phyloP scores from a whole-genome alignment of 1,140 invertebrate genomes.

The Pygmarrhopalites habei region DNA sequence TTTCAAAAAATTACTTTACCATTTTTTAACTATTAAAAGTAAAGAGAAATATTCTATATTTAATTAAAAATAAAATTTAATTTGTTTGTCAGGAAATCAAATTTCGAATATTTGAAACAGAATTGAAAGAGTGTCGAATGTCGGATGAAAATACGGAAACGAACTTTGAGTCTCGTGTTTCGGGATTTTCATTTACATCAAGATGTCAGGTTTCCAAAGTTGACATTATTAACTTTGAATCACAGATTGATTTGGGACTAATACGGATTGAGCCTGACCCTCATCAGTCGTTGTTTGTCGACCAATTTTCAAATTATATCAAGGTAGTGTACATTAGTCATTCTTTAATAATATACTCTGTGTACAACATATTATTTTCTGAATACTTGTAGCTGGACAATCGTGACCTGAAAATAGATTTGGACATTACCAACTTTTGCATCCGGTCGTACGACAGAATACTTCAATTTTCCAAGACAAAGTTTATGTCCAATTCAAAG shows the following conservation, averaged over 20 bases:
- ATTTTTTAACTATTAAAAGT: too few species aligned
- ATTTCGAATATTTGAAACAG: slow-evolving; percentile 38
- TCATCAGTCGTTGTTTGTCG: slow-evolving; percentile 35
- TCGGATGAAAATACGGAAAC: slow-evolving; percentile 18
- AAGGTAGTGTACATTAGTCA: too few species aligned
- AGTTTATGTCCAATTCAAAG: slow-evolving; percentile 27
- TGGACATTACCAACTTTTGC: slow-evolving; percentile 36
- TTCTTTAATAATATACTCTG: too few species aligned
- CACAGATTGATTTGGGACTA: slow-evolving; percentile 34
- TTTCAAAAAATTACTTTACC: too few species aligned
- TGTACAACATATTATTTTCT: too few species aligned
- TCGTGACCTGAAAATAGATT: slow-evolving; percentile 27
- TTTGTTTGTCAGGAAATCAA: slow-evolving; percentile 32
- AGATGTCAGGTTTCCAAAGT: slow-evolving; percentile 24
- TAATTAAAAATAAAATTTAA: too few species aligned
- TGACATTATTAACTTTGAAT: slow-evolving; percentile 34
- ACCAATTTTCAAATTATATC: slow-evolving; percentile 39
- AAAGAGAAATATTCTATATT: too few species aligned
- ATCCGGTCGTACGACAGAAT: slow-evolving; percentile 27
- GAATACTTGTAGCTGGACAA: slow-evolving; percentile 25
- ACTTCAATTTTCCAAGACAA: slow-evolving; percentile 32
- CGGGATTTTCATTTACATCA: slow-evolving; percentile 35
- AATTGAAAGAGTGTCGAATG: slow-evolving; percentile 38
- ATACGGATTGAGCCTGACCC: slow-evolving; percentile 38
- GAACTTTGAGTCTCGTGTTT: slow-evolving; percentile 32